These are phyloP conservation scores for Loriculus beryllinus DNA, from an alignment of 2,797 vertebrate species.

Conservation along the genomic window DNA sequence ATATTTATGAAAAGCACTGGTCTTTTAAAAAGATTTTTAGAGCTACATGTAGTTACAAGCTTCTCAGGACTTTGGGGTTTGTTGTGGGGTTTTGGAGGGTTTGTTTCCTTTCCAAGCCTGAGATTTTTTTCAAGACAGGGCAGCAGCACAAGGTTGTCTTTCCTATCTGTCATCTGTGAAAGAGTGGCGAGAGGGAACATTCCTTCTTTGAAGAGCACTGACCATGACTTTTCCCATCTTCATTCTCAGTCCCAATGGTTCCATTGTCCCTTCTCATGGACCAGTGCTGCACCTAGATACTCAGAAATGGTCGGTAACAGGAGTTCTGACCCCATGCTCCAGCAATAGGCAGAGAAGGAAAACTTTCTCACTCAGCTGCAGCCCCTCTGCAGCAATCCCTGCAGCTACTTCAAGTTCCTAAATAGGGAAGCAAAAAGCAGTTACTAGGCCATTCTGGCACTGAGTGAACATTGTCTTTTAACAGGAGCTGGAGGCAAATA, in stretches of 20 bases:
- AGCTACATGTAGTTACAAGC: background rate
- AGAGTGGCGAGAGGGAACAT: background rate
- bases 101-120: background rate
- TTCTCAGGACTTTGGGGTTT: background rate
- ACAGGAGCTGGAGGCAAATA: background rate
- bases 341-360: background rate
- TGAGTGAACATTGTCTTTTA: background rate
- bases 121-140: background rate
- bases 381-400: background rate
- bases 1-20: background rate
- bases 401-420: background rate
- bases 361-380: too few species aligned
- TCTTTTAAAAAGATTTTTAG: background rate
- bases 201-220: background rate
- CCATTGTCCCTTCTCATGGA: background rate
- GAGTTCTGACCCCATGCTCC: background rate
- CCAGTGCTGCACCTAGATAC: background rate
- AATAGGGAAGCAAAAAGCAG: background rate
- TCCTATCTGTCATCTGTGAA: background rate
- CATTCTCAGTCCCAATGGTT: fast-evolving
- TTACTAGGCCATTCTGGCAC: background rate
- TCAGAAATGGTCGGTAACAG: background rate
- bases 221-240: background rate
- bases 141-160: background rate
- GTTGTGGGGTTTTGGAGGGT: background rate